Evolutionary conservation across 1,140 invertebrate species (phyloP).

Genomic region (Thalassaphorura encarpata): DNA sequence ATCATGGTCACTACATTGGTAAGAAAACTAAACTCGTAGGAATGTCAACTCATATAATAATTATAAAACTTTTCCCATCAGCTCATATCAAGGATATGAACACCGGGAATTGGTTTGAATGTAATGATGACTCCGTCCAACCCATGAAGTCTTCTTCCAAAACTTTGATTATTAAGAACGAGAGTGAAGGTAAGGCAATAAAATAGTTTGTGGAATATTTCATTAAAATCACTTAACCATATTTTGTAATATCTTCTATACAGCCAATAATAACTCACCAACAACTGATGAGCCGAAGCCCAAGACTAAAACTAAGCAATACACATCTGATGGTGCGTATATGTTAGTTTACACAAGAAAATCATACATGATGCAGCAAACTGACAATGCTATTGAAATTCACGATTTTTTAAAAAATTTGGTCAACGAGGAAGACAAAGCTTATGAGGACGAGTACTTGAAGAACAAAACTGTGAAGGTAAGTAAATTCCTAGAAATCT

Average conservation of each 20-base stretch:
- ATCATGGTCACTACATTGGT: slow-evolving; percentile 61
- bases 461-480: slow-evolving; percentile 37
- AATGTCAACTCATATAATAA: neutral
- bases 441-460: slow-evolving; percentile 40
- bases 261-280: neutral
- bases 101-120: slow-evolving; percentile 52
- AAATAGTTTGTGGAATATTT: neutral
- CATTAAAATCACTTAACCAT: neutral
- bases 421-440: slow-evolving; percentile 39
- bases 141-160: slow-evolving; percentile 39
- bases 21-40: slow-evolving; percentile 31
- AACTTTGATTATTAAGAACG: neutral
- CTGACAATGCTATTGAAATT: slow-evolving; percentile 32
- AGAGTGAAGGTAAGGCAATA: neutral
- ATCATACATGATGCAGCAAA: slow-evolving; percentile 45
- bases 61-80: slow-evolving; percentile 26
- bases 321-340: slow-evolving; percentile 32
- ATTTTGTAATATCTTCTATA: neutral
- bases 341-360: slow-evolving; percentile 34
- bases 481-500: slow-evolving; percentile 12
- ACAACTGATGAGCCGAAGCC: neutral
- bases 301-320: neutral
- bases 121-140: slow-evolving; percentile 59
- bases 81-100: slow-evolving; percentile 49
- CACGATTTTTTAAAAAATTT: slow-evolving; percentile 34